phyloP scores from a whole-genome alignment of 2,888 invertebrate genomes.

The Eristalis pertinax region DNA sequence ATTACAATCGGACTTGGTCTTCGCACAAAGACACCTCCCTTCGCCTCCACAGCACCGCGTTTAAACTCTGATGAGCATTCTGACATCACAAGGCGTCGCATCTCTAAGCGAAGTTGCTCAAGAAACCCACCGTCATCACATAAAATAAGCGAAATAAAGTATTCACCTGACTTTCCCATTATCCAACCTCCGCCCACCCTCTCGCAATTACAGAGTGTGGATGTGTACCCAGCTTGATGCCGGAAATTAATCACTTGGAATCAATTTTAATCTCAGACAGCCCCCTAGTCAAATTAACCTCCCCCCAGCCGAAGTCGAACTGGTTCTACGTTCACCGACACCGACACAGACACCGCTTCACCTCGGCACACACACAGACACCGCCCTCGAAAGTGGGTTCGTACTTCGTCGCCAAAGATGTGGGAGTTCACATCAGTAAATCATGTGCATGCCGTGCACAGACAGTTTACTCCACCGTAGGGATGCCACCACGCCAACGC shows the following conservation, averaged over 20 bases:
- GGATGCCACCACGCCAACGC: slow-evolving; percentile 29
- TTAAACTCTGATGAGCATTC: neutral
- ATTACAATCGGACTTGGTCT: too few species aligned
- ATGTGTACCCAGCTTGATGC: slow-evolving; percentile 57
- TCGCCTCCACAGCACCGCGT: too few species aligned
- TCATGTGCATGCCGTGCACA: slow-evolving; percentile 60
- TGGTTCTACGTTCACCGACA: slow-evolving; percentile 9
- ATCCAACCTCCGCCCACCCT: neutral
- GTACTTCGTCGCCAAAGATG: slow-evolving; percentile 15
- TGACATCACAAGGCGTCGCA: neutral
- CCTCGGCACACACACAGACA: neutral
- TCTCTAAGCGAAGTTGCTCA: too few species aligned
- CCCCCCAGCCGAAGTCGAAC: neutral
- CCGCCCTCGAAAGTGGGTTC: neutral
- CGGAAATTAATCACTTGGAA: slow-evolving; percentile 76
- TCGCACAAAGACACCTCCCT: too few species aligned
- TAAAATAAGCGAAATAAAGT: neutral
- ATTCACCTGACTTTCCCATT: slow-evolving; percentile 20
- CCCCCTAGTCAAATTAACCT: slow-evolving; percentile 60
- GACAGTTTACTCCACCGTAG: slow-evolving; percentile 58
- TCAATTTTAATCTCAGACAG: slow-evolving; percentile 75
- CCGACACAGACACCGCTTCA: slow-evolving; percentile 1
- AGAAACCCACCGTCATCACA: neutral
- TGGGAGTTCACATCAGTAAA: slow-evolving; percentile 55
- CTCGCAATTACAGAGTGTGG: neutral